phyloP scores from a whole-genome alignment of 2,888 invertebrate species.

The Hedychridium roseum region DNA sequence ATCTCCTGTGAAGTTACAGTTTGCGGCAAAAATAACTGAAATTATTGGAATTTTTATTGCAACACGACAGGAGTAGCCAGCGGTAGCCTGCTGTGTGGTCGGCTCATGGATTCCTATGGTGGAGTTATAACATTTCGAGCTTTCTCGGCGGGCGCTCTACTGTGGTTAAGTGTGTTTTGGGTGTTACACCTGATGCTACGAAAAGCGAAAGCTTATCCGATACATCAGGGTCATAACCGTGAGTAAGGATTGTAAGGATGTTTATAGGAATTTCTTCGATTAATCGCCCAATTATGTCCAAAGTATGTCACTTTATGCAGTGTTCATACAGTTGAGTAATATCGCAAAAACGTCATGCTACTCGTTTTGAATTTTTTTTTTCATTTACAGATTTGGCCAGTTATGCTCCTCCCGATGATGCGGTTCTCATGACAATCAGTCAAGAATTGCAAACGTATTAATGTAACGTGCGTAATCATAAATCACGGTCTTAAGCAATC shows the following conservation, averaged over 20 bases:
- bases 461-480: no score
- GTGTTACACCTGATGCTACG: constrained; percentile 50
- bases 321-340: no score
- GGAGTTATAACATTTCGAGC: constrained; percentile 76
- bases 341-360: no score
- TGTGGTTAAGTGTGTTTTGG: constrained; percentile 61
- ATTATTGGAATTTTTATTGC: not conserved
- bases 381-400: constrained; percentile 63
- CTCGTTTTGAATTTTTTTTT: no score
- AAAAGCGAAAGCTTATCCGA: constrained; percentile 51
- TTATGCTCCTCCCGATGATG: constrained; percentile 75
- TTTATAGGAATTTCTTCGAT: constrained; percentile 6
- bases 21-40: no score
- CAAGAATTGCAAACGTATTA: constrained; percentile 61
- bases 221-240: constrained; percentile 59
- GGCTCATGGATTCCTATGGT: constrained; percentile 71
- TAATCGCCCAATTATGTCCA: no score
- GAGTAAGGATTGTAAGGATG: constrained; percentile 46
- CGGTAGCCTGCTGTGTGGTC: constrained; percentile 82
- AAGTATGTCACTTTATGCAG: no score
- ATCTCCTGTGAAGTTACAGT: no score
- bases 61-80: constrained; percentile 71
- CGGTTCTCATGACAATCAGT: constrained; percentile 69
- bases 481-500: no score
- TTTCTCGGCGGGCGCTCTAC: constrained; percentile 75